A percentile compares a stretch with the other conserved stretches of the same genome.
Evolutionary conservation across 2,113 vertebrate genomes (phyloP).

Genomic region (Echinops telfairi): DNA sequence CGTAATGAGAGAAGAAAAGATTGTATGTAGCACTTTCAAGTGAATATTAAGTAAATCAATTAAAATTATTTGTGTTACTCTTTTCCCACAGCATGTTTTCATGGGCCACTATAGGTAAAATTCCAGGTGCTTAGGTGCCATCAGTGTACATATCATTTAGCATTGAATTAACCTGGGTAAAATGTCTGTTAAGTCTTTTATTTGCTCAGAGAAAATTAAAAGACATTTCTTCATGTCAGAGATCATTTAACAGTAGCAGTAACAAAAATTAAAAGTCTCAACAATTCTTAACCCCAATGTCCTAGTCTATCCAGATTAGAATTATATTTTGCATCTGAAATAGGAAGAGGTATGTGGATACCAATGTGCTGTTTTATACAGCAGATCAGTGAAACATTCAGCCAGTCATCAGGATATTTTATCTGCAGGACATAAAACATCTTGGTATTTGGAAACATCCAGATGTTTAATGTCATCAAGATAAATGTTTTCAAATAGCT

Average conservation of each 20-base stretch:
- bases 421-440: slow-evolving; percentile 59
- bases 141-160: slow-evolving; percentile 13
- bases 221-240: neutral
- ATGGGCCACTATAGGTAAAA: neutral
- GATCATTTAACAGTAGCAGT: neutral
- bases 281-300: neutral
- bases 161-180: neutral
- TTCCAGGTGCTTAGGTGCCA: neutral
- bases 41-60: neutral
- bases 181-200: neutral
- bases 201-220: slow-evolving; percentile 29
- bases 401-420: slow-evolving; percentile 44
- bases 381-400: slow-evolving; percentile 21
- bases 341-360: neutral
- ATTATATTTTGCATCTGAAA: slow-evolving; percentile 16
- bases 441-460: slow-evolving; percentile 73
- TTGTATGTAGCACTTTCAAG: neutral
- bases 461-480: slow-evolving; percentile 78
- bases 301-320: neutral
- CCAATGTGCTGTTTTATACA: slow-evolving; percentile 34
- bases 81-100: neutral
- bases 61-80: neutral
- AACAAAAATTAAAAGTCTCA: neutral
- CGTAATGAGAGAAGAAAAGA: neutral
- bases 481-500: slow-evolving; percentile 74